Conservation (phyloP, 2,888 invertebrate species). For the Lingula anatina region DNA sequence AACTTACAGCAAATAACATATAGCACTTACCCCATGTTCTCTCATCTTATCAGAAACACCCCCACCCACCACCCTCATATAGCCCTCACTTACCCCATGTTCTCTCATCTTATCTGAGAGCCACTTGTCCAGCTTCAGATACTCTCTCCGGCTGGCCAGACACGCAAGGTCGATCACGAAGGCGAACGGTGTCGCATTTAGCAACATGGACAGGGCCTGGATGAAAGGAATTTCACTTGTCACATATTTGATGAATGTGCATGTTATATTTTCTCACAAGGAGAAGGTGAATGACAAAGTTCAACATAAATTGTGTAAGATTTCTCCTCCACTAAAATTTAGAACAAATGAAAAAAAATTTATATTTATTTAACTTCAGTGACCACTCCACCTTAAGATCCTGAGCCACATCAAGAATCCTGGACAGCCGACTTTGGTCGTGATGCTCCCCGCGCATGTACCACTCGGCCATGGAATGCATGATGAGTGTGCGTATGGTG, state of each 20-base stretch:
- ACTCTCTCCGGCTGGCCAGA: constrained; percentile 91
- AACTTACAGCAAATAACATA: not conserved
- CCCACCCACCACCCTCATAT: no score
- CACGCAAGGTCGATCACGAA: constrained; percentile 98
- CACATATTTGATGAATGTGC: no score
- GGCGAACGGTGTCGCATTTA: constrained; percentile 72
- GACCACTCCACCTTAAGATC: constrained; percentile 69
- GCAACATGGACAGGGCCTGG: constrained; percentile 84
- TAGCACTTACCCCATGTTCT: constrained; percentile 67
- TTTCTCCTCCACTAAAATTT: no score
- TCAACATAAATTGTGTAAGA: no score
- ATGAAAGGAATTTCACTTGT: constrained; percentile 7
- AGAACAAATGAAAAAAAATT: no score
- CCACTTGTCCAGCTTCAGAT: constrained; percentile 98
- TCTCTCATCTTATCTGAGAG: constrained; percentile 93
- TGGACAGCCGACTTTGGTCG: constrained; percentile 86
- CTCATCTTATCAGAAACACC: constrained; percentile 31
- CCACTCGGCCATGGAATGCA: constrained; percentile 98
- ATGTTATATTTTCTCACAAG: no score
- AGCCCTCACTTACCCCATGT: constrained; percentile 77
- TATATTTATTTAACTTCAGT: no score
- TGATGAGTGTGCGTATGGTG: constrained; percentile 57
- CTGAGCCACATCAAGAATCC: constrained; percentile 95
- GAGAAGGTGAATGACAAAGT: no score
- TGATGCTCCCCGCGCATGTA: constrained; percentile 76